phyloP scores from a whole-genome alignment of 2,797 vertebrate species.

The Hydrocynus forskahlii region DNA sequence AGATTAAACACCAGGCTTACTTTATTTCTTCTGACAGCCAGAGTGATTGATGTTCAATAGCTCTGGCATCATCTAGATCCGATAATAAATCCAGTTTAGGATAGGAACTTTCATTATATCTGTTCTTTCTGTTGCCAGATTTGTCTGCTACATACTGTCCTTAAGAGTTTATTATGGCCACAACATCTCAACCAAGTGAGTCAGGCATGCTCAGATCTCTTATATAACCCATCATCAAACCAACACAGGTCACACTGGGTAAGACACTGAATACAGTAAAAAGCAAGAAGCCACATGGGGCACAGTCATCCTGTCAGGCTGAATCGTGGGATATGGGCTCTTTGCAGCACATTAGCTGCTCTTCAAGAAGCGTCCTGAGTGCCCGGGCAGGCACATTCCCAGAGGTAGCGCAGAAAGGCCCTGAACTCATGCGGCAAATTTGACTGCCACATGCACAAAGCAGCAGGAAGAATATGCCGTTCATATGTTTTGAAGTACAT shows the following conservation, averaged over 20 bases:
- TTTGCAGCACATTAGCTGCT: slow-evolving; percentile 53
- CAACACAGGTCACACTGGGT: slow-evolving; percentile 56
- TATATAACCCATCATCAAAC: slow-evolving; percentile 62
- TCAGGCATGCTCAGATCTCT: slow-evolving; percentile 42
- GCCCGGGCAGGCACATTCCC: slow-evolving; percentile 26
- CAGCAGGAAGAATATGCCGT: background rate
- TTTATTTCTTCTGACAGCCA: background rate
- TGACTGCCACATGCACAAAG: background rate
- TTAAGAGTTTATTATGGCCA: slow-evolving; percentile 11
- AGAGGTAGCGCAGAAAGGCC: slow-evolving; percentile 23
- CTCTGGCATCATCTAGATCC: background rate
- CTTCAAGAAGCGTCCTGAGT: slow-evolving; percentile 51
- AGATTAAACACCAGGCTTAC: slow-evolving; percentile 1
- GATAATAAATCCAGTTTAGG: background rate
- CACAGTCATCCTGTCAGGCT: slow-evolving; percentile 60
- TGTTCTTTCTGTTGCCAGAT: background rate
- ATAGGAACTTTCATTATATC: background rate
- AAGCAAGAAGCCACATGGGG: slow-evolving; percentile 58
- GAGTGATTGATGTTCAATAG: background rate
- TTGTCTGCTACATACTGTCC: slow-evolving; percentile 4
- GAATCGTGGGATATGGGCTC: slow-evolving; percentile 60
- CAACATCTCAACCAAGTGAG: slow-evolving; percentile 9
- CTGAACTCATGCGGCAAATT: slow-evolving; percentile 18
- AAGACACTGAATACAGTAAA: slow-evolving; percentile 55
- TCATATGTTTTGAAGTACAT: background rate